Evolutionary conservation across 2,888 invertebrate genomes (phyloP), one percentile per base, ranked within the genome.

Genomic region (Pristionchus japonicus): DNA sequence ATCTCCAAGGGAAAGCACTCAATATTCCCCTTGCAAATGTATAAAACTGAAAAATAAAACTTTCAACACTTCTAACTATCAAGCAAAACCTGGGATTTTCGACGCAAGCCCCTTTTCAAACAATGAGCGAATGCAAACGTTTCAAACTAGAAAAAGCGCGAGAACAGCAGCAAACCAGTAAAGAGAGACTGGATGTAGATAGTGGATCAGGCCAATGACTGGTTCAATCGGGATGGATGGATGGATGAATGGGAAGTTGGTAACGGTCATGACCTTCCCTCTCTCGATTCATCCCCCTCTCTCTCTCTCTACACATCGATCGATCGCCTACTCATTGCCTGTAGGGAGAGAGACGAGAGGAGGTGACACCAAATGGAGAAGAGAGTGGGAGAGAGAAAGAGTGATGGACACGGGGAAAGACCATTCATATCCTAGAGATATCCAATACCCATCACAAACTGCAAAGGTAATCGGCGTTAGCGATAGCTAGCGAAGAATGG

Each of bases 261-360:
- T 34, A 67, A 85, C 40, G 67, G 85, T 85, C 67, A 85, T 67
- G 64, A 47, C 85, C 67, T 64, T 85, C 85, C n/a, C 64, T 85
- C 85, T 85, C 61, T 57, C 31, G 23, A 37, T 85, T 40, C 27
- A n/a, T n/a, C n/a, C 85, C 47, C n/a, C 17, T 85, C 43, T 52
- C 40, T 85, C 85, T 67, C 43, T 3, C 85, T 84, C 85, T 85
- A 23, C 7, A 27, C 82, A 83, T 83, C 82, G 82, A 49, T 52
- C 43, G 52, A 49, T 83, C 82, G 82, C 82, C 80, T 47, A 34
- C 80, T 49, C 31, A 43, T 31, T 49, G 43, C 70, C 70, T 70
- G 43, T 40, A 49, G 64, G 34, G 31, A 34, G 13, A n/a, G n/a
- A n/a, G 64, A 64, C 17, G 40, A 47, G 86, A 67, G 57, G 47